phyloP scores from a whole-genome alignment of 2,888 invertebrate genomes.

The Sinohyriopsis cumingii region DNA sequence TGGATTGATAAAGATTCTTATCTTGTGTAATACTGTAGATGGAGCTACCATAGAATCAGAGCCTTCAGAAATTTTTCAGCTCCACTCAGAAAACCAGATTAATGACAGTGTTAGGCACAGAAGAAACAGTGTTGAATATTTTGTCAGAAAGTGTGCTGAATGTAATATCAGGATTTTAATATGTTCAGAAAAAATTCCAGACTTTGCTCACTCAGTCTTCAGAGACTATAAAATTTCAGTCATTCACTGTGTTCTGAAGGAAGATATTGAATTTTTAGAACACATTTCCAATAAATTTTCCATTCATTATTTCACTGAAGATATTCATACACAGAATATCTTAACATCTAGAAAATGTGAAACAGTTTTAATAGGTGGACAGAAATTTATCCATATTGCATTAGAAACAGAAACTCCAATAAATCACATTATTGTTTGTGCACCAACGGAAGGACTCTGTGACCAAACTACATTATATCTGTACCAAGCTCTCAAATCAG shows the following conservation, averaged over 20 bases:
- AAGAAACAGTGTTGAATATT: slow-evolving; percentile 16
- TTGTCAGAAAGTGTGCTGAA: slow-evolving; percentile 21
- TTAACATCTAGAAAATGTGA: slow-evolving; percentile 5
- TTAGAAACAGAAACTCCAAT: not conserved
- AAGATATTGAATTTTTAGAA: slow-evolving; percentile 39
- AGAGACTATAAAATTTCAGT: slow-evolving; percentile 34
- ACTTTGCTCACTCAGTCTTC: slow-evolving; percentile 41
- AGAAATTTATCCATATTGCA: slow-evolving; percentile 19
- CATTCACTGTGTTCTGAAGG: slow-evolving; percentile 35
- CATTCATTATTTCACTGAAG: slow-evolving; percentile 12
- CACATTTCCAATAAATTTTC: slow-evolving; percentile 12
- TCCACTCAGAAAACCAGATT: slow-evolving; percentile 9
- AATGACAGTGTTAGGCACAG: slow-evolving; percentile 5
- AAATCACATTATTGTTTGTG: slow-evolving; percentile 36
- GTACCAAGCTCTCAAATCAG: slow-evolving; percentile 1
- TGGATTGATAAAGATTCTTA: slow-evolving; percentile 5
- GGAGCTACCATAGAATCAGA: slow-evolving; percentile 4
- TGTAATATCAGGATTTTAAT: slow-evolving; percentile 32
- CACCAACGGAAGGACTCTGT: slow-evolving; percentile 44
- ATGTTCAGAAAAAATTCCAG: slow-evolving; percentile 39
- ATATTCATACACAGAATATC: slow-evolving; percentile 13
- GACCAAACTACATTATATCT: slow-evolving; percentile 14
- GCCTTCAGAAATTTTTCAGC: slow-evolving; percentile 8
- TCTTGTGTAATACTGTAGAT: slow-evolving; percentile 13
- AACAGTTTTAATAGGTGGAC: slow-evolving; percentile 25